These are phyloP conservation scores for Dromas ardeola DNA, from an alignment of 2,113 vertebrate genomes.

Conservation along the genomic window DNA sequence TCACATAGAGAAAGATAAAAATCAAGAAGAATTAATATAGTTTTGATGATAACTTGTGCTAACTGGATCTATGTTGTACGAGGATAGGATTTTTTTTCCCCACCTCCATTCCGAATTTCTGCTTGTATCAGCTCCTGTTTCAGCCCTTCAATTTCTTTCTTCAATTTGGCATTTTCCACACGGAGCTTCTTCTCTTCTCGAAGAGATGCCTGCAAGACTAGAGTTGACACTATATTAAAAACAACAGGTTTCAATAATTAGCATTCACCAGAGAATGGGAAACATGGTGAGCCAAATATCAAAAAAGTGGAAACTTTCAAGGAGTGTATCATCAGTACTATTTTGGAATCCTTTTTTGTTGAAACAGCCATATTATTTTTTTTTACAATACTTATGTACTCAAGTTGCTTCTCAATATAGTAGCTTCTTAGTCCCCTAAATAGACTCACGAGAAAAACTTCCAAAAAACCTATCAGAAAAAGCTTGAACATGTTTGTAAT, in stretches of 20 bases:
- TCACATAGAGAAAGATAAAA: neutral
- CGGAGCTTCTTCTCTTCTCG: slow-evolving; percentile 95
- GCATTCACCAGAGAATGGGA: neutral
- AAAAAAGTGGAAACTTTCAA: neutral
- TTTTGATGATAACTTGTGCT: neutral
- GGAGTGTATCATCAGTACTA: neutral
- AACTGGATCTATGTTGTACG: neutral
- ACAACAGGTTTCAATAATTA: neutral
- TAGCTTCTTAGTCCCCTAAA: neutral
- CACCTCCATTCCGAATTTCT: slow-evolving; percentile 92
- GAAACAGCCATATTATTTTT: neutral
- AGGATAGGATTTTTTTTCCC: neutral
- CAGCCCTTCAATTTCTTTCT: slow-evolving; percentile 91
- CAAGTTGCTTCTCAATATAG: neutral
- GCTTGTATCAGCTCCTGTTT: slow-evolving; percentile 90
- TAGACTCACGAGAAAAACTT: neutral
- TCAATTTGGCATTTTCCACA: slow-evolving; percentile 94
- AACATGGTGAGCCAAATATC: neutral
- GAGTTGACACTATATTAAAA: neutral
- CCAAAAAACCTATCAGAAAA: neutral
- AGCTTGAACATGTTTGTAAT: neutral
- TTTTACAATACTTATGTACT: neutral
- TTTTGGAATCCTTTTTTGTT: neutral
- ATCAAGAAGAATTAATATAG: neutral
- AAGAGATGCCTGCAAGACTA: slow-evolving; percentile 89